phyloP scores from a whole-genome alignment of 2,113 vertebrate genomes.

The Eclectus roratus region DNA sequence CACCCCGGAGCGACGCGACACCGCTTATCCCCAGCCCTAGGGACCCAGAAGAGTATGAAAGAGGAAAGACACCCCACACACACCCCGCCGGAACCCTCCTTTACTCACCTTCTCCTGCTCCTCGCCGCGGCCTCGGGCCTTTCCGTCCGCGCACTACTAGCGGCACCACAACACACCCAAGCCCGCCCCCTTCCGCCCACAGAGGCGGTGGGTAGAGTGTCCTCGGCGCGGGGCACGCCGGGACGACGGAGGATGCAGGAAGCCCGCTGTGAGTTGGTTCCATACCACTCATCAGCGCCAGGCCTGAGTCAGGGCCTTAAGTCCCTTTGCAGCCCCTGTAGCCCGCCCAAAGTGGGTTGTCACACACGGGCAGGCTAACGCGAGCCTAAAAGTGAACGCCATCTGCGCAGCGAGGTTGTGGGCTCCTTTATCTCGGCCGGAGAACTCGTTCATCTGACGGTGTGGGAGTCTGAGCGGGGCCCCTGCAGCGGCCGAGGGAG shows the following conservation, averaged over 20 bases:
- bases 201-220: background rate
- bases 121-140: background rate
- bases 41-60: background rate
- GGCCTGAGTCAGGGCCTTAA: rapidly evolving
- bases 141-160: rapidly evolving
- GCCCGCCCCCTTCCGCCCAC: background rate
- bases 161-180: background rate
- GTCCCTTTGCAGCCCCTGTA: background rate
- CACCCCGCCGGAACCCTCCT: rapidly evolving
- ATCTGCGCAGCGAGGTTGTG: background rate
- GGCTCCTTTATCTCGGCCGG: rapidly evolving
- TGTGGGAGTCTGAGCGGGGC: rapidly evolving
- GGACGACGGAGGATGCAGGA: background rate
- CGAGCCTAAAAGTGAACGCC: background rate
- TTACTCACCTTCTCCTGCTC: background rate
- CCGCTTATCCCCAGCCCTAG: too few relatives aligned
- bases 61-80: background rate
- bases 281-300: rapidly evolving
- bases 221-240: background rate
- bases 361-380: rapidly evolving
- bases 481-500: background rate
- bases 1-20: background rate
- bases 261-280: rapidly evolving
- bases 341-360: background rate
- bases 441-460: background rate